These are phyloP conservation scores for Drosophila greeni DNA, from an alignment of 2,888 invertebrate genomes.

Conservation along the genomic window DNA sequence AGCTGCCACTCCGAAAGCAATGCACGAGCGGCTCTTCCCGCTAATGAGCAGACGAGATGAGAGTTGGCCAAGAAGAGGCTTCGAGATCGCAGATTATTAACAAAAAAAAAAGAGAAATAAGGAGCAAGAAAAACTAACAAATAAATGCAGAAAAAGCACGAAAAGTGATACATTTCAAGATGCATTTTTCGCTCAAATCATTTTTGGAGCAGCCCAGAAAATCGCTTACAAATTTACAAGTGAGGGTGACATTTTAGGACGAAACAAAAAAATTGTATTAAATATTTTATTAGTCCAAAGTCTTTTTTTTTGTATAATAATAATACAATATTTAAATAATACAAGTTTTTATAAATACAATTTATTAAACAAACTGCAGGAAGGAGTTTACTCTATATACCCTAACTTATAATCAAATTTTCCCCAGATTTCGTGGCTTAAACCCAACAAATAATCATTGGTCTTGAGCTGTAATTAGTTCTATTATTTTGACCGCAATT, in stretches of 20 bases:
- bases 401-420: background rate
- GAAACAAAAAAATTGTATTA: too few species aligned
- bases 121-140: constrained; percentile 1
- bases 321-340: background rate
- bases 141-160: constrained; percentile 5
- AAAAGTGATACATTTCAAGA: constrained; percentile 30
- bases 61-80: constrained; percentile 38
- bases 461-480: background rate
- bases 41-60: constrained; percentile 39
- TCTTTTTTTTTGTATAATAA: background rate
- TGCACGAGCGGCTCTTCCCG: constrained; percentile 49
- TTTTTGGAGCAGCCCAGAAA: constrained; percentile 12
- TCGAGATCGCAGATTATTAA: constrained; percentile 43
- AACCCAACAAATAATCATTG: background rate
- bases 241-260: background rate
- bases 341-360: background rate
- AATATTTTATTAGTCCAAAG: too few species aligned
- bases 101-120: background rate
- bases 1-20: constrained; percentile 27
- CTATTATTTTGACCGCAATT: background rate
- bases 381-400: background rate
- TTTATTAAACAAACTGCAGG: background rate
- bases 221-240: background rate
- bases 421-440: background rate
- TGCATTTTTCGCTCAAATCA: constrained; percentile 23